Evolutionary conservation across 2,888 invertebrate genomes (phyloP), one percentile per base, ranked within the genome.

Genomic region (Melinaea marsaeus): DNA sequence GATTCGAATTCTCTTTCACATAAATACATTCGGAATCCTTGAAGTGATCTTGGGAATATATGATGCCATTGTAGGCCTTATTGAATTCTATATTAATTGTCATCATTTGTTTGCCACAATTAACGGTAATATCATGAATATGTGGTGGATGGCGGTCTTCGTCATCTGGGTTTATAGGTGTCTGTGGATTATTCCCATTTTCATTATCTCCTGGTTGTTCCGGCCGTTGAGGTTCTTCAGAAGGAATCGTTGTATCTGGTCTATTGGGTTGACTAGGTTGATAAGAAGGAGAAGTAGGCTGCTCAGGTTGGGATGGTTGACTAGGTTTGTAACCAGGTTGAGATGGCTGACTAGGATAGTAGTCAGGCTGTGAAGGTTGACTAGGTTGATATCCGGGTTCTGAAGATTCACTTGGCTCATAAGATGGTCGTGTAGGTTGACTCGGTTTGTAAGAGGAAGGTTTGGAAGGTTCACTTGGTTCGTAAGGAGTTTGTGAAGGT

Each of bases 71-170:
- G 78, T 95, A 96, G 22, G 86, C 90, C 67, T 94, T 92, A 79
- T 95, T 95, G 81, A 96, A 96, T 80, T 95, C 95, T 9, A 96
- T 92, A 71, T 94, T 93, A 65, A 96, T 95, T 1, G 94, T 95
- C 96, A 96, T 96, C 93, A 94, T 94, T 69, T 95, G 95, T 79
- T 95, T 95, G 64, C 94, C 94, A 74, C 96, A 96, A 74, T 94
- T 92, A 0, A 96, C 96, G 51, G 95, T 93, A 62, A 96, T 93
- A 0, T 92, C 92, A 76, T 95, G 94, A 71, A 96, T 94, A 71
- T 95, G 95, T 2, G 95, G 94, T 54, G 95, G 95, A 76, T 95
- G 95, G 62, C 93, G 93, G 58, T 92, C 87, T 37, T 94, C 94
- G 48, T 93, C 94, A 51, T 75, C 74, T 51, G 75, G 67, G 13